These are phyloP conservation scores for Plotosus lineatus DNA, from an alignment of 2,113 vertebrate genomes.

Conservation along the genomic window DNA sequence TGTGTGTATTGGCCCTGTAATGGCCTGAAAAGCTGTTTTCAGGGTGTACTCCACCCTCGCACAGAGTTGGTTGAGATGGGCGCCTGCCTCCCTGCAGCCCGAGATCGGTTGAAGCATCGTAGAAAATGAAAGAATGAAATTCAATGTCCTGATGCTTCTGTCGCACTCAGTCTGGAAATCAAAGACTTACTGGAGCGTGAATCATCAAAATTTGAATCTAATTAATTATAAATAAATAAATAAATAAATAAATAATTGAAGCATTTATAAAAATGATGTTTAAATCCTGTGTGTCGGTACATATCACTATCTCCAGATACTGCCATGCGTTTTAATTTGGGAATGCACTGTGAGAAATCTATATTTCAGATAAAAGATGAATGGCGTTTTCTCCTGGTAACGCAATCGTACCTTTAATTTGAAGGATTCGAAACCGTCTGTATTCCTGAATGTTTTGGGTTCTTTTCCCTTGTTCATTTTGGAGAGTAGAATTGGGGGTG, in stretches of 20 bases:
- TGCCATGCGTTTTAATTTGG: not conserved
- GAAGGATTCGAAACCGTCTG: not conserved
- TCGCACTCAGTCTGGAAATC: not conserved
- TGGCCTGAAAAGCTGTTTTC: too few relatives aligned
- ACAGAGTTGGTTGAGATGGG: too few relatives aligned
- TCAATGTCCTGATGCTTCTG: not conserved
- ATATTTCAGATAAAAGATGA: not conserved
- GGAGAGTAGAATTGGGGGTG: not conserved
- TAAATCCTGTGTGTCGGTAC: not conserved
- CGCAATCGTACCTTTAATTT: conserved; percentile 3
- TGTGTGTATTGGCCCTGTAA: too few relatives aligned
- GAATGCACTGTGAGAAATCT: conserved; percentile 23
- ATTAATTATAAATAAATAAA: not conserved
- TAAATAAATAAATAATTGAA: not conserved
- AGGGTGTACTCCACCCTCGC: too few relatives aligned
- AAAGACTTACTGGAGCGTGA: not conserved
- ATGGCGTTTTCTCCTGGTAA: not conserved
- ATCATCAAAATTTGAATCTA: not conserved
- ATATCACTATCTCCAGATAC: not conserved
- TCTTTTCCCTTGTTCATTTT: not conserved
- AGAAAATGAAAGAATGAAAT: not conserved
- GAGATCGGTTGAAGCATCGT: too few relatives aligned
- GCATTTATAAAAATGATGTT: too few relatives aligned
- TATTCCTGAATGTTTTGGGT: not conserved
- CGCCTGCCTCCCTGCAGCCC: too few relatives aligned